Base-by-base conservation (phyloP, 2,113 vertebrate genomes). In the Misgurnus mizolepis region DNA sequence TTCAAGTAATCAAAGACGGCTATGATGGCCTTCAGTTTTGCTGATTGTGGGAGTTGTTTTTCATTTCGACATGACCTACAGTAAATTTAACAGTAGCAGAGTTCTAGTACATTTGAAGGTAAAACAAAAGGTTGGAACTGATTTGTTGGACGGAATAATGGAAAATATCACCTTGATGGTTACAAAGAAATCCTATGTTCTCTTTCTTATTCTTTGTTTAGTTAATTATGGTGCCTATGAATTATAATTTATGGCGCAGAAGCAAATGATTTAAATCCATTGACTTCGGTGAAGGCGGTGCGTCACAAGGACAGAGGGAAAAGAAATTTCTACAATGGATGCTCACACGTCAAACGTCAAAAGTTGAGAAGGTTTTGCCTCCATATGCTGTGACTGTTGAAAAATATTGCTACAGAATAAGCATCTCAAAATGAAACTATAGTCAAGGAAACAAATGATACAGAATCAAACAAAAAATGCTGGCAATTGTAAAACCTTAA, bases 1-100 rank as follows among this genome's bases (percentile, higher is more conserved):
- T 62, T 72, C 6, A 47, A 73, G n/a, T 34, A 41, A 56, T 66
- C 68, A 27, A 34, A 58, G 47, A 39, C 12, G 17, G 11, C 18
- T 3, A 0, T 65, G 47, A 80, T 55, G n/a, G 60, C n/a, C 18
- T 34, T 70, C 9, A n/a, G 67, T 79, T 71, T 69, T 79, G 67
- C 39, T 71, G 43, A 64, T 64, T 64, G 58, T 50, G n/a, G 10
- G 27, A 53, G 47, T 70, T 43, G 27, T 72, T 80, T n/a, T 64
- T 65, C 60, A 8, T 65, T 17, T 47, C 65, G 67, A 43, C 68
- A 65, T 70, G 67, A 79, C 67, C 77, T 79, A 12, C 11, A 0
- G 49, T 12, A 66, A 66, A 80, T 66, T 66, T 43, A 66, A 56
- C 61, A 80, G 39, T 65, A 8, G 43, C 5, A 39, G 15, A 65